Evolutionary conservation across 2,888 invertebrate genomes (phyloP), one percentile per base, ranked within the genome.

Genomic region (Suillia variegata): DNA sequence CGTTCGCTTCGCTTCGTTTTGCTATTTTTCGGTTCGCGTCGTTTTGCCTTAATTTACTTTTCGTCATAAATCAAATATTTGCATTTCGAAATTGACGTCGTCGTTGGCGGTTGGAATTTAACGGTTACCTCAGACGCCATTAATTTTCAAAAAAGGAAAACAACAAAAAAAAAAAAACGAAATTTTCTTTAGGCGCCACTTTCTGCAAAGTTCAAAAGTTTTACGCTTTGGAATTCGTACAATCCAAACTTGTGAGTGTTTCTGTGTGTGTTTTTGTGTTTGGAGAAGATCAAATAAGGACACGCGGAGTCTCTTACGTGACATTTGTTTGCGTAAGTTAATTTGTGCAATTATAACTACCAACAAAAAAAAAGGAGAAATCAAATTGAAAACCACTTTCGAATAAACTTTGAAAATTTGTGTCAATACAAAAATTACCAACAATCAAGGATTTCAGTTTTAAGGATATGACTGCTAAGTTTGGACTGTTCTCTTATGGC

Each of bases 31-130:
- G 54, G 17, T n/a, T 6, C n/a, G n/a, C 22, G 24, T 65, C 60
- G 68, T 70, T 70, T 67, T 69, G 67, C 67, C 73, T 69, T 73
- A 76, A 74, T 75, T 75, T 73, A 67, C 70, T 75, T 76, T 72
- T 68, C 66, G 72, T 65, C 73, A 72, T 73, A 76, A 74, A 68
- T 74, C 72, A 78, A 78, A 78, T 79, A 78, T 78, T 78, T 78
- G 74, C 78, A 79, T 76, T 78, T 72, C 68, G 67, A 76, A 76
- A 76, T 76, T 76, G 77, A 75, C 76, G 74, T 76, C 72, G 75
- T 69, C 60, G 70, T 65, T 70, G 75, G 67, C 75, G 74, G 78
- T 76, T 65, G 58, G 54, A 69, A 69, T 67, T n/a, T 67, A 61
- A 61, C 71, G 66, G 63, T 63, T 62, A 67, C 56, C 65, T 68